phyloP scores from a whole-genome alignment of 2,797 vertebrate species.

The Spinus olivaceus region DNA sequence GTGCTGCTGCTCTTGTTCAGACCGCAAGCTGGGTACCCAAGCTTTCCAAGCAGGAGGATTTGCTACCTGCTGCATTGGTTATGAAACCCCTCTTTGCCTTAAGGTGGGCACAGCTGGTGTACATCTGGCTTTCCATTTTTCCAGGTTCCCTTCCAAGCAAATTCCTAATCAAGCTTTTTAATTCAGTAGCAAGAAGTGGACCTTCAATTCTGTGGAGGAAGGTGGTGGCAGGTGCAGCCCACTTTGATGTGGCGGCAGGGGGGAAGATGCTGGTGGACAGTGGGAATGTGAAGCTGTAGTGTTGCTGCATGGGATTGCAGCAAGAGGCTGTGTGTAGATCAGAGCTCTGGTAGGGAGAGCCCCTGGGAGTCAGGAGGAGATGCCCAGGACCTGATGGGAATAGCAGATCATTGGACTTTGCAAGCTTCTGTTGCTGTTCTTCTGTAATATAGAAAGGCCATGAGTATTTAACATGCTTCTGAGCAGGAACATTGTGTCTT shows the following conservation, averaged over 20 bases:
- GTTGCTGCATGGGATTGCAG: not conserved
- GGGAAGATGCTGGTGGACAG: not conserved
- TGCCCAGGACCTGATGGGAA: not conserved
- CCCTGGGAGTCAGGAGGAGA: not conserved
- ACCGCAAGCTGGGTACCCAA: not conserved
- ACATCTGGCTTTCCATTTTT: not conserved
- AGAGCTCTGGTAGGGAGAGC: not conserved
- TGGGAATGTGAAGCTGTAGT: not conserved
- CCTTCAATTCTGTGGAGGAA: not conserved
- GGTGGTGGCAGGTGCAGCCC: accelerated
- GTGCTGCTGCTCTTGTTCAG: not conserved
- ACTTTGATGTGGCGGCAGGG: not conserved
- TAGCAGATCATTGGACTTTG: not conserved
- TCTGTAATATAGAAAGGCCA: not conserved
- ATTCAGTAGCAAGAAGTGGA: not conserved
- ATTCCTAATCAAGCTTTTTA: not conserved
- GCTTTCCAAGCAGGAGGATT: not conserved
- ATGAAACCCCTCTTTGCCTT: not conserved
- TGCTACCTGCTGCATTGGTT: not conserved
- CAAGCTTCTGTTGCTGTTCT: not conserved
- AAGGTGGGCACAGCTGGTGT: not conserved
- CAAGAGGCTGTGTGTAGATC: not conserved
- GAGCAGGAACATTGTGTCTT: not conserved
- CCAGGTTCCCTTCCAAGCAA: not conserved
- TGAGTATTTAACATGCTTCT: not conserved